A percentile compares a stretch with the other conserved stretches of the same genome.
Evolutionary conservation across 2,888 invertebrate species (phyloP).

Genomic region (Ariolimax columbianus): DNA sequence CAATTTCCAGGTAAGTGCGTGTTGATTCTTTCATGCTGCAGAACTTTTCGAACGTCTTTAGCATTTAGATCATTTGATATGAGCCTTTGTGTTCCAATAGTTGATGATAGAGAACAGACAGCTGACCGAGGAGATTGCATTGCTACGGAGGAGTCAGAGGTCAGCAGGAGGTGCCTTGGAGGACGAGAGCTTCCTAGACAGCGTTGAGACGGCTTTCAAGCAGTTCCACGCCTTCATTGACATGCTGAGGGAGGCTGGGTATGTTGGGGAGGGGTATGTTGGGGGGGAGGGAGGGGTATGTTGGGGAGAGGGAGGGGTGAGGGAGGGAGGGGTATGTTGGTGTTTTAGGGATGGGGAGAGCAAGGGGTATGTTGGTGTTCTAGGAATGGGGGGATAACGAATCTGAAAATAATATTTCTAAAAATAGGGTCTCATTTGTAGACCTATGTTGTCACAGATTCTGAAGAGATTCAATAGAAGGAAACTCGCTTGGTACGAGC

Average conservation of each 20-base stretch:
- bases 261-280: slow-evolving; percentile 4
- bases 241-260: slow-evolving; percentile 77
- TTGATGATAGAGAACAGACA: slow-evolving; percentile 74
- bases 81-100: slow-evolving; percentile 58
- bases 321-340: neutral
- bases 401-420: too few relatives aligned
- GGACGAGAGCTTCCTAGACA: slow-evolving; percentile 76
- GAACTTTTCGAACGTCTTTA: too few relatives aligned
- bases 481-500: too few relatives aligned
- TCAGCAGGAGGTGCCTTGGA: neutral
- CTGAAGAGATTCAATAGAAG: too few relatives aligned
- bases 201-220: slow-evolving; percentile 76
- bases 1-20: too few relatives aligned
- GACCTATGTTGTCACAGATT: too few relatives aligned
- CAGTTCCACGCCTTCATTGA: slow-evolving; percentile 78
- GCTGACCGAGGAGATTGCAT: slow-evolving; percentile 61
- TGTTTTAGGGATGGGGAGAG: too few relatives aligned
- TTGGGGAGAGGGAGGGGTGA: neutral
- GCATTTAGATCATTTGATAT: neutral
- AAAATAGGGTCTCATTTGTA: too few relatives aligned
- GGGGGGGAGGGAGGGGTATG: neutral
- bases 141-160: slow-evolving; percentile 50
- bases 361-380: too few relatives aligned
- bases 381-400: too few relatives aligned
- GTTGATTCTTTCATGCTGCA: too few relatives aligned